Evolutionary conservation across 2,113 vertebrate species (phyloP), one percentile per base, ranked within the genome.

Genomic region (Murina feae): DNA sequence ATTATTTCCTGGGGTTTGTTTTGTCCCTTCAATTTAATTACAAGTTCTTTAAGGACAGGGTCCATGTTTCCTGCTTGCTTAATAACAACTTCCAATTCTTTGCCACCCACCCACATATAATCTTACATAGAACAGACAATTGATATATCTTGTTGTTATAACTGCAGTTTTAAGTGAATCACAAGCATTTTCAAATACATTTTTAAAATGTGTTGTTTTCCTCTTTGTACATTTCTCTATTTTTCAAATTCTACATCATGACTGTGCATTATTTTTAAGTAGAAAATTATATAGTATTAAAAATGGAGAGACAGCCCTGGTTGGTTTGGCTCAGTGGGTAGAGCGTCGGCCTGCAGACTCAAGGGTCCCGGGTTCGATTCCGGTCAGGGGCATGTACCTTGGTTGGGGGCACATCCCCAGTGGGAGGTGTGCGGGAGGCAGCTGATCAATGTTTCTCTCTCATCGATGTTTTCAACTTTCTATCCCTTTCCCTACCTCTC

Each of bases 241-340:
- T 93, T 92, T 81, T 55, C 37, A 88, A 85, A 75, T 47, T 87
- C 65, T 89, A 69, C 68, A 23, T 21, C 83, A 72, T 93, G 69
- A 91, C 8, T 85, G 83, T 66, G 75, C 13, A 65, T 85, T 93
- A 76, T n/a, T 89, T 93, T 81, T 81, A 94, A 89, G 53, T 65
- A 90, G 83, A 82, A 93, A 94, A 92, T 85, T 84, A 10, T 49
- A 84, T 69, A 51, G 47, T 32, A 90, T 93, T 94, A 35, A 87
- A 89, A 82, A 83, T 39, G 9, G 42, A 82, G 51, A 53, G 11
- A 11, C 17, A 39, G n/a, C n/a, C n/a, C n/a, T n/a, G n/a, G n/a
- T n/a, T n/a, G n/a, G n/a, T n/a, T n/a, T n/a, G n/a, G n/a, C n/a
- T n/a, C n/a, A n/a, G n/a, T n/a, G n/a, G n/a, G n/a, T n/a, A n/a